Evolutionary conservation across 1,140 invertebrate genomes (phyloP).

Genomic region (Drosophila jambulina): DNA sequence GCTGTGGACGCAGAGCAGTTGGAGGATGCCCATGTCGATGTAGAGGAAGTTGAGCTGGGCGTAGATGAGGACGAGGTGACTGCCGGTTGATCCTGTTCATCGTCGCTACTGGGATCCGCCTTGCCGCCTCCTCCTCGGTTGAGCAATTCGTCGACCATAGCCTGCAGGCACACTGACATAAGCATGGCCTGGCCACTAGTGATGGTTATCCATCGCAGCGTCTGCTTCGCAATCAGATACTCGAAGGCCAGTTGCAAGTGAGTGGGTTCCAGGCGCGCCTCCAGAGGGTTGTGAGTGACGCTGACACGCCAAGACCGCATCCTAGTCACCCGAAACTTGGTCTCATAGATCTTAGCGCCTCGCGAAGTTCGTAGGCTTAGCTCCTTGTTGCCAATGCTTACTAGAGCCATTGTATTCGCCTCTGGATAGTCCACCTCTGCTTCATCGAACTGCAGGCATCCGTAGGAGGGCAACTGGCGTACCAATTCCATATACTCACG

Average conservation of each 20-base stretch:
- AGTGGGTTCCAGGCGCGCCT: constrained; percentile 63
- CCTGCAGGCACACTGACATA: constrained; percentile 97
- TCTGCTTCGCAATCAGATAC: constrained; percentile 97
- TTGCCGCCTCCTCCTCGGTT: constrained; percentile 88
- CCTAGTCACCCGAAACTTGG: constrained; percentile 95
- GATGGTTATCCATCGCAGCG: constrained; percentile 96
- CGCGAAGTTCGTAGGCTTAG: constrained; percentile 88
- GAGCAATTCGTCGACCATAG: constrained; percentile 97
- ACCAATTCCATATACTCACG: constrained; percentile 94
- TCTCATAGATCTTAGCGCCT: constrained; percentile 88
- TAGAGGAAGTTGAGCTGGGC: constrained; percentile 76
- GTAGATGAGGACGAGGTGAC: constrained; percentile 63
- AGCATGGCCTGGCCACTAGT: constrained; percentile 96
- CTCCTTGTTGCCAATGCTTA: constrained; percentile 92
- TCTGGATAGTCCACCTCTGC: constrained; percentile 89
- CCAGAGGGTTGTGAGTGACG: constrained; percentile 90
- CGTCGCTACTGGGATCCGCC: constrained; percentile 52
- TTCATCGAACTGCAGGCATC: constrained; percentile 89
- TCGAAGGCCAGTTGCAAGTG: constrained; percentile 94
- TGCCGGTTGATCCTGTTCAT: constrained; percentile 55
- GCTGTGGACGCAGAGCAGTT: constrained; percentile 83
- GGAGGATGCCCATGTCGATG: constrained; percentile 76
- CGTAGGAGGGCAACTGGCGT: constrained; percentile 93
- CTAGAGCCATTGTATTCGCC: constrained; percentile 88
- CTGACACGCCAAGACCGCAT: constrained; percentile 99